These are phyloP conservation scores for Ceraclea dissimilis DNA, from an alignment of 2,888 invertebrate genomes.

Conservation along the genomic window DNA sequence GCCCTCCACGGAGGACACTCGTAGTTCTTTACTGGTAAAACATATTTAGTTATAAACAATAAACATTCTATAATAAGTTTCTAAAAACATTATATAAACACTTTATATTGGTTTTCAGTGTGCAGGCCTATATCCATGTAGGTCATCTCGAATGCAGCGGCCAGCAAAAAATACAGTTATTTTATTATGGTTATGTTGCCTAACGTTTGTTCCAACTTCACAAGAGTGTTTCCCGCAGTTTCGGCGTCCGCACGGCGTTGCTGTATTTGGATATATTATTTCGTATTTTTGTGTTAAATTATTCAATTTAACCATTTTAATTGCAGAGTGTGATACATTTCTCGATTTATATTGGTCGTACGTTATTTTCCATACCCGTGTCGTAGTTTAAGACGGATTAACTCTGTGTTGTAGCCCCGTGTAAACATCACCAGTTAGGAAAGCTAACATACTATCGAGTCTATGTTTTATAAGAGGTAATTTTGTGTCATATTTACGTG, in stretches of 20 bases:
- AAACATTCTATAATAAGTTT: no score
- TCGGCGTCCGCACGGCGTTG: slow-evolving; percentile 22
- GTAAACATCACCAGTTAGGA: slow-evolving; percentile 23
- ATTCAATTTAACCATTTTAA: slow-evolving; percentile 6
- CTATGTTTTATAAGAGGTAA: slow-evolving; percentile 23
- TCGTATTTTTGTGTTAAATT: slow-evolving; percentile 18
- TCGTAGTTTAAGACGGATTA: not conserved
- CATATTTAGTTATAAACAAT: no score
- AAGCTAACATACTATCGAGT: slow-evolving; percentile 22
- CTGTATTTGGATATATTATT: slow-evolving; percentile 18
- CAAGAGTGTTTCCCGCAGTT: slow-evolving; percentile 21
- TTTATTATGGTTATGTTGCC: not conserved
- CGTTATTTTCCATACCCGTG: no score
- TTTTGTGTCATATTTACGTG: slow-evolving; percentile 7
- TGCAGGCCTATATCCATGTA: no score
- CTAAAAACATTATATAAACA: no score
- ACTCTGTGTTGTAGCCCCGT: not conserved
- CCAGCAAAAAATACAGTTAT: not conserved
- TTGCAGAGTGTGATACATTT: not conserved
- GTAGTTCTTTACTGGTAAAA: no score
- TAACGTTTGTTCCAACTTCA: slow-evolving; percentile 15
- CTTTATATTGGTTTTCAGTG: no score
- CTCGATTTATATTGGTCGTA: no score
- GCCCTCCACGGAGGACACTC: no score
- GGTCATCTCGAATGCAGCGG: no score